Evolutionary conservation across 2,888 invertebrate species (phyloP), one percentile per base, ranked within the genome.

Genomic region (Macaria liturata): DNA sequence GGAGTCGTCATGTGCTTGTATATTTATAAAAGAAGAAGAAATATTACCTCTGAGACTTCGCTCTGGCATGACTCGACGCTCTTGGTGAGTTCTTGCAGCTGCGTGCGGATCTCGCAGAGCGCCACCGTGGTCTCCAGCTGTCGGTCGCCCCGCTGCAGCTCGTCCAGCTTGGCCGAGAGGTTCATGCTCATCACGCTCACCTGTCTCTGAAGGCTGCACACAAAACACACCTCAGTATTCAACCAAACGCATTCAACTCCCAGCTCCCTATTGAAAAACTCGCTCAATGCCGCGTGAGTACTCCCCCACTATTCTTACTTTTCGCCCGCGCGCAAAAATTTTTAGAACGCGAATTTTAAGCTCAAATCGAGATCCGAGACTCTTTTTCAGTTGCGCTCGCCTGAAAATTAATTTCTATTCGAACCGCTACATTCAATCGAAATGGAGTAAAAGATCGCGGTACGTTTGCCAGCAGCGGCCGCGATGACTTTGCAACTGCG

Each of bases 101-200:
- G 97, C 66, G 96, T 95, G 78, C 97, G 95, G 87, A 98, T 98
- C 93, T 97, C 97, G 93, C 97, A 97, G 84, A 98, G 95, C 78
- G 97, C 97, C 86, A 97, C 97, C 87, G 97, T 97, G 76, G 97
- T 97, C 94, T 97, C 97, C 86, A 97, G 94, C 93, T 97, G 97
- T 80, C 97, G 95, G 93, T 97, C 97, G 81, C 95, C 94, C 82
- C 95, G 94, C 93, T 97, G 97, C 92, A 98, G 95, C 93, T 97
- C 97, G 93, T 98, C 97, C 94, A 98, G 94, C 94, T 97, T 97
- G 83, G 97, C 96, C 92, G 96, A 95, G 93, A 98, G 95, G 94
- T 97, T 97, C 96, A 97, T 97, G 93, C 97, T 97, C 98, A 98
- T 98, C 94, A 97, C 97, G 95, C 97, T 96, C 95, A 98, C 97